These are phyloP conservation scores for Rhea pennata DNA, from an alignment of 2,113 vertebrate genomes.

Conservation along the genomic window DNA sequence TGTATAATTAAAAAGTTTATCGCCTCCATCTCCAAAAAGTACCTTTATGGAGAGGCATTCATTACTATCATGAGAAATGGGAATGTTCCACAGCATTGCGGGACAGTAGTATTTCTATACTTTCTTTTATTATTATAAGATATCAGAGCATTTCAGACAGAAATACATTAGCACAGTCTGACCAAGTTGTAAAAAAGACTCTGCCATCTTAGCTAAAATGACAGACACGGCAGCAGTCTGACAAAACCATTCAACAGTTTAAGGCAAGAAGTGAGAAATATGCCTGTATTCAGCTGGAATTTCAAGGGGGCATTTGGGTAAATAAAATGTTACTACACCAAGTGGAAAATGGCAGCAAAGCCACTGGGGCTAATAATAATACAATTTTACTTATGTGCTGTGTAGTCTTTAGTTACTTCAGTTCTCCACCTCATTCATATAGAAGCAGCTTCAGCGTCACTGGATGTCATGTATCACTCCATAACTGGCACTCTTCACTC, in stretches of 20 bases:
- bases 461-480: fast-evolving
- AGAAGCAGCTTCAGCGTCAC: neutral
- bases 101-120: neutral
- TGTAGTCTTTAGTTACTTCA: neutral
- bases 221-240: neutral
- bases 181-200: neutral
- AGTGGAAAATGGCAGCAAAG: neutral
- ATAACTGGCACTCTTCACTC: neutral
- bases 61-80: neutral
- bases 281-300: neutral
- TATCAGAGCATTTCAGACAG: neutral
- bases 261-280: neutral
- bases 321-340: neutral
- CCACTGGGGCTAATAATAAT: neutral
- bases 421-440: neutral
- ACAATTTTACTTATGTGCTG: neutral
- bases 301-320: neutral
- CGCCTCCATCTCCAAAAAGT: neutral
- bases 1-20: neutral
- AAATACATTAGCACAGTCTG: neutral
- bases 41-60: neutral
- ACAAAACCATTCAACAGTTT: neutral
- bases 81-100: neutral
- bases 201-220: neutral
- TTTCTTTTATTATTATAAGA: neutral